Conservation (phyloP, 1,140 invertebrate genomes). For the Trichonephila clavata region DNA sequence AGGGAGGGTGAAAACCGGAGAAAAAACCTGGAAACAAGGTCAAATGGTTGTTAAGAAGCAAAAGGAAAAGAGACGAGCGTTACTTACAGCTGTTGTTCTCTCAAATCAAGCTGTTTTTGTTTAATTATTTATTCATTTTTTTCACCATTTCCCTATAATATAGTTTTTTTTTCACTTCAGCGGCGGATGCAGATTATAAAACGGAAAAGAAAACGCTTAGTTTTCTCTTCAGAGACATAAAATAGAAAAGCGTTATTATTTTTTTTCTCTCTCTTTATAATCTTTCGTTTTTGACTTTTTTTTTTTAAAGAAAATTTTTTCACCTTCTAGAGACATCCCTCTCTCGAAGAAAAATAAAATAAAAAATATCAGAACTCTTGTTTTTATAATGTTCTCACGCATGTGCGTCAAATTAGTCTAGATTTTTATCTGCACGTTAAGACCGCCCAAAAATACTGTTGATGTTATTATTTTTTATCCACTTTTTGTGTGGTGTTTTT, state of each 20-base stretch:
- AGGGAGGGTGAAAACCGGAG: conserved; percentile 47
- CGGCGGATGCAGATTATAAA: conserved; percentile 49
- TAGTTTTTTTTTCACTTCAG: conserved; percentile 33
- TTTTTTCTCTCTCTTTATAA: neutral
- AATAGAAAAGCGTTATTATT: neutral
- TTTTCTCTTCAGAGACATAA: conserved; percentile 29
- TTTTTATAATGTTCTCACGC: conserved; percentile 41
- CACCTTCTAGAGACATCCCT: neutral
- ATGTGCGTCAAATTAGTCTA: conserved; percentile 35
- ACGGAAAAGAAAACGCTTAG: conserved; percentile 42
- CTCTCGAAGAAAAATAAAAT: neutral
- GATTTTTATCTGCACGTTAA: conserved; percentile 38
- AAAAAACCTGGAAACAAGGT: conserved; percentile 70
- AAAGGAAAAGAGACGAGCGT: conserved; percentile 53
- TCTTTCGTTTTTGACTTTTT: neutral
- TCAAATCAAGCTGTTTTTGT: conserved; percentile 38
- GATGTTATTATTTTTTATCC: neutral
- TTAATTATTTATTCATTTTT: conserved; percentile 64
- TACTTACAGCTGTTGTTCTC: conserved; percentile 63
- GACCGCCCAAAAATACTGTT: neutral
- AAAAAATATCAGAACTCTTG: conserved; percentile 8
- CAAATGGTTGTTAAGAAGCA: conserved; percentile 70
- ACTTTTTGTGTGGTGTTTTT: neutral
- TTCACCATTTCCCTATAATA: neutral
- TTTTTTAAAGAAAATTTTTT: neutral